These are phyloP conservation scores for Patella vulgata DNA, from an alignment of 1,140 invertebrate genomes.

Conservation along the genomic window DNA sequence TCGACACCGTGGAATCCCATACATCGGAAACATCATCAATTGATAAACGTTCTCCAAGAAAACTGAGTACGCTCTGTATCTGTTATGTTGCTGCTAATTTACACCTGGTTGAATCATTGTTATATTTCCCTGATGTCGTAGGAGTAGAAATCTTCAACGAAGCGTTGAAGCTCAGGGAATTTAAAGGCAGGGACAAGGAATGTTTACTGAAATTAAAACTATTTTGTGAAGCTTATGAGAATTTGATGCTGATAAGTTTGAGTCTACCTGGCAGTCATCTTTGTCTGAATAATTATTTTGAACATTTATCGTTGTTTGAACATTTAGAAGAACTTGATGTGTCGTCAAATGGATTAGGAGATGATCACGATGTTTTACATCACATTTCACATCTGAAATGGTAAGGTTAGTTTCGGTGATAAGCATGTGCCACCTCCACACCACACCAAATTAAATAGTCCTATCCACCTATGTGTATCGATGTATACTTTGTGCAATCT, in stretches of 20 bases:
- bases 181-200: constrained; percentile 6
- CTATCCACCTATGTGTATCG: background rate
- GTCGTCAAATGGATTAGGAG: constrained; percentile 31
- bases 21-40: no score
- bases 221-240: constrained; percentile 28
- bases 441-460: background rate
- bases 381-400: constrained; percentile 29
- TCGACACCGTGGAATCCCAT: no score
- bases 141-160: constrained; percentile 34
- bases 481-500: background rate
- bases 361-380: constrained; percentile 36
- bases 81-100: constrained; percentile 32
- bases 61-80: no score
- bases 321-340: constrained; percentile 28
- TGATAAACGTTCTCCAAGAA: no score
- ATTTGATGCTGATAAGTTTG: constrained; percentile 16
- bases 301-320: constrained; percentile 36
- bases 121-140: constrained; percentile 35
- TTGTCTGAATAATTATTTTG: constrained; percentile 24
- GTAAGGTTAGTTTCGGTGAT: constrained; percentile 8
- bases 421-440: background rate
- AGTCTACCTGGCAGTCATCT: constrained; percentile 17
- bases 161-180: constrained; percentile 19
- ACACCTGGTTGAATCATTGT: constrained; percentile 34
- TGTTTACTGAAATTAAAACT: constrained; percentile 13